Base-by-base conservation (phyloP, 2,113 vertebrate species). In the Pseudois nayaur region DNA sequence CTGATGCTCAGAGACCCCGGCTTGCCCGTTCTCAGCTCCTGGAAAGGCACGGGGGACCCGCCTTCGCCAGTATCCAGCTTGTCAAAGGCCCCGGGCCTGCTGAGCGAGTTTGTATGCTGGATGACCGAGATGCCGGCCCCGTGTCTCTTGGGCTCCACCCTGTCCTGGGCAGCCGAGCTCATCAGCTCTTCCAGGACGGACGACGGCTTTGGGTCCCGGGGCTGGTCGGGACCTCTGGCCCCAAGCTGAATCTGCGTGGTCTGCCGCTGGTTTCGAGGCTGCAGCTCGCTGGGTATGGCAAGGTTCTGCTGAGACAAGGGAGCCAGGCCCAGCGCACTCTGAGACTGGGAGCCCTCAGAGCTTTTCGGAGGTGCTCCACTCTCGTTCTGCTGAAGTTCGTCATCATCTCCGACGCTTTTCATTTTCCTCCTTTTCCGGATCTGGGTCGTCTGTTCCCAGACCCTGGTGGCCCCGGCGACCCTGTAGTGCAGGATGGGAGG, bases 381-480 rank as follows among this genome's bases (percentile, higher is more conserved):
- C 96, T 99, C 99, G 11, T 98, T 99, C 81, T 99, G 99, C 83
- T 99, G 99, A 11, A 99, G 99, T 86, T 99, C 99, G 1, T 99
- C 99, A 4, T 99, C 99, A 94, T 99, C 99, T 0, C 99, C 99
- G 25, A 99, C 99, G 43, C 99, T 99, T 98, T 99, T 99, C 99
- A 99, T 99, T 98, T 99, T 99, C 95, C 99, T 99, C 97, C 99
- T 99, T 98, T 99, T 99, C 90, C 99, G 99, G 89, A 99, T 99
- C 89, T 99, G 99, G 6, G 99, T 98, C 6, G 99, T 99, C 92
- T 99, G 99, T 64, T 99, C 99, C 97, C 99, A 99, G 81, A 98
- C 97, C 0, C 99, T 99, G 0, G 99, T 95, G 55, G 99, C 98
- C 57, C 97, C 92, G 8, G 99, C 98, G 6, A 99, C 99, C 98